A percentile compares a stretch with the other conserved stretches of the same genome.
phyloP scores from a whole-genome alignment of 2,113 vertebrate species.

The Cyanoramphus novaezelandiae region DNA sequence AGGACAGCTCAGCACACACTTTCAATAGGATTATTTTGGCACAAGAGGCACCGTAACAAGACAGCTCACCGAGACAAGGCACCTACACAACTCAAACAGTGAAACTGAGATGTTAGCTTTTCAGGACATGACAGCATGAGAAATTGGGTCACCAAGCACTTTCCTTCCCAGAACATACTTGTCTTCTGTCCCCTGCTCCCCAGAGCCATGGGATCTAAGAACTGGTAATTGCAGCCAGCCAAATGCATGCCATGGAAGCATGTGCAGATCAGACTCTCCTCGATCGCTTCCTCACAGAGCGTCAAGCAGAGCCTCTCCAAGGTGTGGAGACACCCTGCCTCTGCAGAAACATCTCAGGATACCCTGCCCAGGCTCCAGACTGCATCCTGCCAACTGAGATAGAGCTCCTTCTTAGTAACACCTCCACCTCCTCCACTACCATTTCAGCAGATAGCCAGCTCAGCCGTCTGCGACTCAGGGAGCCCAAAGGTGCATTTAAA shows the following conservation, averaged over 20 bases:
- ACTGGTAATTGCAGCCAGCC: not conserved
- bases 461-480: not conserved
- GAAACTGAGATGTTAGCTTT: not conserved
- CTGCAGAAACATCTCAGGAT: not conserved
- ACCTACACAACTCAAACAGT: not conserved
- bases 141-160: not conserved
- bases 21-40: not conserved
- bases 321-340: not conserved
- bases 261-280: not conserved
- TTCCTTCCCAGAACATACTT: not conserved
- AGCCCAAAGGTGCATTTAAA: not conserved
- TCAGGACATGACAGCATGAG: not conserved
- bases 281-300: rapidly evolving
- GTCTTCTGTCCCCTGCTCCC: not conserved
- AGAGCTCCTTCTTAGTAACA: not conserved
- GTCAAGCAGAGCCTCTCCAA: not conserved
- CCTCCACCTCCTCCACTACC: not conserved
- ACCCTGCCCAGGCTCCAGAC: not conserved
- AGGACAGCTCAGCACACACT: not conserved
- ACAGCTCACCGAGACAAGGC: not conserved
- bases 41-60: not conserved
- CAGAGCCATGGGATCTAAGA: rapidly evolving
- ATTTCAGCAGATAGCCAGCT: rapidly evolving
- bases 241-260: rapidly evolving
- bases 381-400: not conserved